Evolutionary conservation across 1,140 invertebrate genomes (phyloP).

Genomic region (Babylonia areolata): DNA sequence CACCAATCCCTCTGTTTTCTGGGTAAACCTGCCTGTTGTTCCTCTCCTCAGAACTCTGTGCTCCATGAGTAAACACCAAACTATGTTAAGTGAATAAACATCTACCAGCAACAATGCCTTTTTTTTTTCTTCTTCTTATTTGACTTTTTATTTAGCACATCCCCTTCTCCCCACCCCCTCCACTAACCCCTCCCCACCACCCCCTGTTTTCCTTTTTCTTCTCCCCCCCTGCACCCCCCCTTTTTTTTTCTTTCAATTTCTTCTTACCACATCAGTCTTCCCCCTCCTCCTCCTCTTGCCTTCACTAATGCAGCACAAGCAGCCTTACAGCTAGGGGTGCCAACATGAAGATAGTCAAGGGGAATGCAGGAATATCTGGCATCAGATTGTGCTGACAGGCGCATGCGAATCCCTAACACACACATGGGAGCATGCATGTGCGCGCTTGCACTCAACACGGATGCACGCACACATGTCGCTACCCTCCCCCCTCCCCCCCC

Average conservation of each 20-base stretch:
- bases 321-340: neutral
- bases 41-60: neutral
- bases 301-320: neutral
- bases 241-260: neutral
- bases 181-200: neutral
- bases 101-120: neutral
- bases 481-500: too few species aligned
- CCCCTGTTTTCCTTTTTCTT: neutral
- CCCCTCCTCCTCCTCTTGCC: neutral
- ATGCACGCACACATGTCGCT: neutral
- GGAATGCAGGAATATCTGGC: neutral
- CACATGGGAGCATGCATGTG: too few species aligned
- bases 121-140: neutral
- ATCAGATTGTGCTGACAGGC: neutral
- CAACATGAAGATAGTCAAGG: neutral
- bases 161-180: neutral
- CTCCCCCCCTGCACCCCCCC: neutral
- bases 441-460: neutral
- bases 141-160: neutral
- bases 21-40: neutral
- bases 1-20: neutral
- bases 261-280: too few species aligned
- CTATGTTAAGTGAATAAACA: constrained; percentile 4
- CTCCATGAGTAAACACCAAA: neutral
- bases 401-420: too few species aligned